Evolutionary conservation across 2,797 vertebrate genomes (phyloP).

Genomic region (Petrocephalus sullivani): DNA sequence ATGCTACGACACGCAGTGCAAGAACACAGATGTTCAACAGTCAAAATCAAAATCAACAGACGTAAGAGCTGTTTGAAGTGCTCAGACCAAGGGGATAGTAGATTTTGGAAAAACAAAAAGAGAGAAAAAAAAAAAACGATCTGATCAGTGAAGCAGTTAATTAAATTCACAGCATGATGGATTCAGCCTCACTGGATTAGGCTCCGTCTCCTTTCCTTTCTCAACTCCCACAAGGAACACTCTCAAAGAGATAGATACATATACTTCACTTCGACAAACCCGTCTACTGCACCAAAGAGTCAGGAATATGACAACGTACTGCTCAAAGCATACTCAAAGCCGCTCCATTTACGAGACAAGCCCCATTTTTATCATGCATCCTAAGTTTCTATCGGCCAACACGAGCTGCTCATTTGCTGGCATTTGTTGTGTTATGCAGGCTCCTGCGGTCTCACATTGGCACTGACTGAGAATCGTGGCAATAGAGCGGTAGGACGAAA

Average conservation of each 20-base stretch:
- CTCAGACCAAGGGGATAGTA: background rate
- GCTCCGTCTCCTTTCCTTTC: background rate
- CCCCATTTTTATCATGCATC: background rate
- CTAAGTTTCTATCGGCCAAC: background rate
- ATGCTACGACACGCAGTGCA: background rate
- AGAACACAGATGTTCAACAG: background rate
- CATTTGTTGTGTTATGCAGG: background rate
- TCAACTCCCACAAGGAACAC: slow-evolving; percentile 10
- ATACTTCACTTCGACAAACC: slow-evolving; percentile 15
- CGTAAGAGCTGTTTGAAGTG: background rate
- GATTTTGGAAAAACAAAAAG: background rate
- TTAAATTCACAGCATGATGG: slow-evolving; percentile 10
- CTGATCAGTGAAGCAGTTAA: slow-evolving; percentile 13
- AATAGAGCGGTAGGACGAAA: background rate
- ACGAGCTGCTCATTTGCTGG: background rate
- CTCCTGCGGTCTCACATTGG: background rate
- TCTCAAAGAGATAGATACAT: slow-evolving; percentile 7
- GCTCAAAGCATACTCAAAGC: background rate
- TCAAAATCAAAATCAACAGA: background rate
- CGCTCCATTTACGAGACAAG: background rate
- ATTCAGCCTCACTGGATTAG: slow-evolving; percentile 10
- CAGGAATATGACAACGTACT: background rate
- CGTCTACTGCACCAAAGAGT: background rate
- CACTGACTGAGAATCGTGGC: background rate
- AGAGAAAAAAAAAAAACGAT: background rate